phyloP scores from a whole-genome alignment of 2,113 vertebrate species.

The Cyrtonyx montezumae region DNA sequence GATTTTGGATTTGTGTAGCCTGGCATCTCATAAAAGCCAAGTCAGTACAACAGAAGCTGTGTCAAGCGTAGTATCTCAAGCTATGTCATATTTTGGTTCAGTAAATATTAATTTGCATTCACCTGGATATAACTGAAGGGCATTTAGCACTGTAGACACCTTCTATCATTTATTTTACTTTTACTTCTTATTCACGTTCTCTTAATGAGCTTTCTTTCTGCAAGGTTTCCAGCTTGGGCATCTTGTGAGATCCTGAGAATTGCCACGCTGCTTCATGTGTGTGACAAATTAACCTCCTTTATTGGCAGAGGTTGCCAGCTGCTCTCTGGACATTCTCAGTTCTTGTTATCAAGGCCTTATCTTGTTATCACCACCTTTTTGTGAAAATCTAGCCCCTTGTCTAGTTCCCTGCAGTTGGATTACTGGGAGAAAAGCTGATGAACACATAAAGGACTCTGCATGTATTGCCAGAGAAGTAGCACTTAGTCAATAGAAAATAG shows the following conservation, averaged over 20 bases:
- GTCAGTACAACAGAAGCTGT: neutral
- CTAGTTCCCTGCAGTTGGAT: neutral
- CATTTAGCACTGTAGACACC: neutral
- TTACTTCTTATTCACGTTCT: neutral
- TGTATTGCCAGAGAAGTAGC: neutral
- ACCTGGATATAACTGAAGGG: neutral
- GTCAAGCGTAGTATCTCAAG: neutral
- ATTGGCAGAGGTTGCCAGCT: neutral
- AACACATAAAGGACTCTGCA: neutral
- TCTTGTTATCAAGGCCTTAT: neutral
- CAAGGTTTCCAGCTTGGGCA: neutral
- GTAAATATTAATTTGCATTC: neutral
- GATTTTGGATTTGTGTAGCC: neutral
- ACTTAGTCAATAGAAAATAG: constrained; percentile 19
- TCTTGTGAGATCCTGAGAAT: neutral
- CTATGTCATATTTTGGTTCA: neutral
- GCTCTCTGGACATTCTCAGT: neutral
- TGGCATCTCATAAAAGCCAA: neutral
- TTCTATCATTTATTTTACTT: neutral
- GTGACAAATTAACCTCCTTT: neutral
- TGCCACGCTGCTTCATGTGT: neutral
- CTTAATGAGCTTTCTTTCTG: neutral
- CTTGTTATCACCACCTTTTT: neutral
- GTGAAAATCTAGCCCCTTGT: neutral
- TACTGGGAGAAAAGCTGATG: neutral